phyloP scores from a whole-genome alignment of 2,888 invertebrate species.

The Netelia melanura region DNA sequence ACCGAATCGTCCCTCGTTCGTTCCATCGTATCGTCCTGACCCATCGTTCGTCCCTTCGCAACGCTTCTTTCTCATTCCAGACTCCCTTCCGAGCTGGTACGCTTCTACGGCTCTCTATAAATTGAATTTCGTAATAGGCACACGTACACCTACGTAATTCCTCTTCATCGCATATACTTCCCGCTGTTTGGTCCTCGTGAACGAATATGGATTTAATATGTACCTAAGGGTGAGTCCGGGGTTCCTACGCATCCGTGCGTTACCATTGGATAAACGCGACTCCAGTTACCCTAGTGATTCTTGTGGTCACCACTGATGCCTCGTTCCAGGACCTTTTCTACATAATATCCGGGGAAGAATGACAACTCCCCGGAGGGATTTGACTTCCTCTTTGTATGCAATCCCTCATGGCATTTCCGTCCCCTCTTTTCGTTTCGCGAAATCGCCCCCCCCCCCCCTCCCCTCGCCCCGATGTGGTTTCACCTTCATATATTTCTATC shows the following conservation, averaged over 20 bases:
- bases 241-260: slow-evolving; percentile 31
- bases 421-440: slow-evolving; percentile 29
- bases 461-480: slow-evolving; percentile 1
- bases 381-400: slow-evolving; percentile 24
- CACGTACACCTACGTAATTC: slow-evolving; percentile 2
- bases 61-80: not conserved
- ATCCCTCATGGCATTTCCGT: not conserved
- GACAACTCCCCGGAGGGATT: slow-evolving; percentile 38
- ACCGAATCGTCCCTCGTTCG: slow-evolving; percentile 46
- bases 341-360: slow-evolving; percentile 35
- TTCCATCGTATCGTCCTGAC: slow-evolving; percentile 39
- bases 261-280: slow-evolving; percentile 3
- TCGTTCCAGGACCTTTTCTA: slow-evolving; percentile 7
- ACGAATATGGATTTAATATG: not conserved
- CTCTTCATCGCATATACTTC: not conserved
- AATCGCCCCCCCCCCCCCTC: too few species aligned
- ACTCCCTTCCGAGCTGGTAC: not conserved
- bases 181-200: not conserved
- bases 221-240: not conserved
- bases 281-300: slow-evolving; percentile 26
- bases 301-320: slow-evolving; percentile 45
- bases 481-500: slow-evolving; percentile 18
- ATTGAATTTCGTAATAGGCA: slow-evolving; percentile 62
- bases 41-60: slow-evolving; percentile 5
- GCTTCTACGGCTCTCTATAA: slow-evolving; percentile 40